A percentile compares a stretch with the other conserved stretches of the same genome.
These are phyloP conservation scores for Salmo trutta DNA, from an alignment of 2,797 vertebrate genomes.

Conservation along the genomic window DNA sequence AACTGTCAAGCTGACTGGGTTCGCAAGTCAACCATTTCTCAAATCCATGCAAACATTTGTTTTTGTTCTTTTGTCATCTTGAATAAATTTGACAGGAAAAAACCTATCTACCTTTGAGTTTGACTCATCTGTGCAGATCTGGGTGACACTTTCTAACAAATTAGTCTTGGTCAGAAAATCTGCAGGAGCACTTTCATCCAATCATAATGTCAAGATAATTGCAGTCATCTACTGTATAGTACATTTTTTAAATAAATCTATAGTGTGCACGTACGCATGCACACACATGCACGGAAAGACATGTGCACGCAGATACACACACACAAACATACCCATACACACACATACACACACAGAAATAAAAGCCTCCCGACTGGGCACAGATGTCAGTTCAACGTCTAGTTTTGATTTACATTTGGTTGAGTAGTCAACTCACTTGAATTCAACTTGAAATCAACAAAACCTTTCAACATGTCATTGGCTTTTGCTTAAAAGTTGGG, in stretches of 20 bases:
- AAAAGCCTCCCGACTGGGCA: no score
- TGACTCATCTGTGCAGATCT: conserved; percentile 58
- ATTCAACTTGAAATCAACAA: no score
- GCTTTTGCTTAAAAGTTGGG: no score
- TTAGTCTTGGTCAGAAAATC: conserved; percentile 40
- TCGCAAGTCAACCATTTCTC: conserved; percentile 43
- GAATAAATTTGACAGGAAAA: conserved; percentile 25
- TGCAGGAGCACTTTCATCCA: conserved; percentile 23
- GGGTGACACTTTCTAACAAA: conserved; percentile 55
- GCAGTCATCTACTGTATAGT: conserved; percentile 6
- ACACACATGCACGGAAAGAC: no score
- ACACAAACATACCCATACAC: no score
- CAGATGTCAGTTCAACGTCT: no score
- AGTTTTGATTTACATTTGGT: no score
- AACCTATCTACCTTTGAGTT: conserved; percentile 52
- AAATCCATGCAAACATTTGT: conserved; percentile 50
- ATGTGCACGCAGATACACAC: no score
- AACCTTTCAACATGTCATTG: no score
- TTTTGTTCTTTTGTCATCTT: conserved; percentile 33
- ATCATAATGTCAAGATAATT: conserved; percentile 40
- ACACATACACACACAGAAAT: no score
- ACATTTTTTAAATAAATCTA: conserved; percentile 27
- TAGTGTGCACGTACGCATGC: neutral
- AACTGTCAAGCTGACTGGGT: neutral
- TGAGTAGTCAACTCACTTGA: no score